Evolutionary conservation across 2,113 vertebrate species (phyloP).

Genomic region (Geococcyx californianus): DNA sequence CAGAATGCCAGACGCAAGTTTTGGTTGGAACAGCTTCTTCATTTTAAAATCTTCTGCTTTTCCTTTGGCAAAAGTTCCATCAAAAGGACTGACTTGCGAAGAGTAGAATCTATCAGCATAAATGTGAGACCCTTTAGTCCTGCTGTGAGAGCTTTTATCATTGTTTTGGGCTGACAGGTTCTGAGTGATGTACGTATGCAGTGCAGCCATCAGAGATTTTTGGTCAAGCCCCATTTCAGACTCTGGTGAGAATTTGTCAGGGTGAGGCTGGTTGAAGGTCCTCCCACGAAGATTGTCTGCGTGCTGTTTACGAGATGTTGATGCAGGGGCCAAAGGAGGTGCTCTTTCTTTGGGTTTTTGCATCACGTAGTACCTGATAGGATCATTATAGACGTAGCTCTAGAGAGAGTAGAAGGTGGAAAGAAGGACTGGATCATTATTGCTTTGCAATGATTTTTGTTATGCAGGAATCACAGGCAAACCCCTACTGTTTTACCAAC

Average conservation of each 20-base stretch:
- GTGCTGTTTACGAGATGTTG: constrained; percentile 14
- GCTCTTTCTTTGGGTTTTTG: constrained; percentile 69
- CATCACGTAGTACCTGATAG: constrained; percentile 56
- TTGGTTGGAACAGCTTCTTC: constrained; percentile 46
- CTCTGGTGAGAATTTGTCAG: constrained; percentile 52
- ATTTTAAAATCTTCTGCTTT: constrained; percentile 27
- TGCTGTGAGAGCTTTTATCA: background rate
- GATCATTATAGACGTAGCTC: constrained; percentile 69
- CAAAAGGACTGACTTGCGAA: constrained; percentile 10
- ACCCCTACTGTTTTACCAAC: background rate
- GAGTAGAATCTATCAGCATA: constrained; percentile 62
- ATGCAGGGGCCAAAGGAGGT: constrained; percentile 64
- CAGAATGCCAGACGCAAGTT: constrained; percentile 27
- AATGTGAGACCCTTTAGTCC: constrained; percentile 71
- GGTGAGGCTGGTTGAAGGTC: constrained; percentile 46
- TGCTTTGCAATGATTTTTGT: background rate
- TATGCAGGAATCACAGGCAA: background rate
- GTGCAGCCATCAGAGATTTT: constrained; percentile 68
- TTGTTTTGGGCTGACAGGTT: constrained; percentile 47
- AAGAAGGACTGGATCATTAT: background rate
- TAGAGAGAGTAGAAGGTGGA: constrained; percentile 27
- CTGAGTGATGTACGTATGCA: constrained; percentile 71
- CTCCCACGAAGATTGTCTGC: constrained; percentile 16
- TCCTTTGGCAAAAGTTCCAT: constrained; percentile 24
- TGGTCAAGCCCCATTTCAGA: constrained; percentile 42